Percentiles rank a stretch among this genome's conserved stretches.
These are phyloP conservation scores for Lophius americanus DNA, from an alignment of 2,797 vertebrate genomes.

Conservation along the genomic window DNA sequence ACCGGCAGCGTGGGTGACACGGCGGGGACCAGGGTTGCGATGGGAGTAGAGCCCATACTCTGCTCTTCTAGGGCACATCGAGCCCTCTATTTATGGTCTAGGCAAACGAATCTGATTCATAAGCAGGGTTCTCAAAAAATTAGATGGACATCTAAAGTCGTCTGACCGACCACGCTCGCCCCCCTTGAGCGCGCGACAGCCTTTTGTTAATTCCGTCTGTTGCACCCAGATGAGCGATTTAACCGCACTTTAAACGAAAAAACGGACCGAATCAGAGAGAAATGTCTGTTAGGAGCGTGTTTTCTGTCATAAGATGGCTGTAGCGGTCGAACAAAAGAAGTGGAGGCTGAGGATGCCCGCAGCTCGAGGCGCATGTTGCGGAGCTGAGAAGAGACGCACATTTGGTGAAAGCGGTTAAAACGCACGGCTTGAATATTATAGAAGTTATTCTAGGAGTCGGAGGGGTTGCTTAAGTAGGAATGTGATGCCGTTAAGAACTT, in stretches of 20 bases:
- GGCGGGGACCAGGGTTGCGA: conserved; percentile 1
- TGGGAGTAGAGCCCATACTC: no score
- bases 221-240: neutral
- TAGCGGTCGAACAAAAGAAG: conserved; percentile 78
- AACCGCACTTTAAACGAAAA: rapidly evolving
- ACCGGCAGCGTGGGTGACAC: conserved; percentile 44
- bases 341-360: conserved; percentile 71
- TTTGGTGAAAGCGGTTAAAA: no score
- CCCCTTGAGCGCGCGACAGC: conserved; percentile 44
- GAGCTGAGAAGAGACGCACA: conserved; percentile 68
- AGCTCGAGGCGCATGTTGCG: conserved; percentile 69
- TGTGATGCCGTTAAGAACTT: no score
- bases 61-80: neutral
- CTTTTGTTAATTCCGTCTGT: conserved; percentile 53
- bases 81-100: no score
- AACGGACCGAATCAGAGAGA: neutral
- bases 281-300: conserved; percentile 2
- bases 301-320: conserved; percentile 52
- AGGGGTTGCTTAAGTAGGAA: no score
- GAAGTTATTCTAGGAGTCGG: no score
- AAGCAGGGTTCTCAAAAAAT: no score
- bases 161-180: conserved; percentile 25
- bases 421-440: no score
- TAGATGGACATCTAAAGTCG: no score
- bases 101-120: no score